These are phyloP conservation scores for Dromas ardeola DNA, from an alignment of 2,113 vertebrate species.

Conservation along the genomic window DNA sequence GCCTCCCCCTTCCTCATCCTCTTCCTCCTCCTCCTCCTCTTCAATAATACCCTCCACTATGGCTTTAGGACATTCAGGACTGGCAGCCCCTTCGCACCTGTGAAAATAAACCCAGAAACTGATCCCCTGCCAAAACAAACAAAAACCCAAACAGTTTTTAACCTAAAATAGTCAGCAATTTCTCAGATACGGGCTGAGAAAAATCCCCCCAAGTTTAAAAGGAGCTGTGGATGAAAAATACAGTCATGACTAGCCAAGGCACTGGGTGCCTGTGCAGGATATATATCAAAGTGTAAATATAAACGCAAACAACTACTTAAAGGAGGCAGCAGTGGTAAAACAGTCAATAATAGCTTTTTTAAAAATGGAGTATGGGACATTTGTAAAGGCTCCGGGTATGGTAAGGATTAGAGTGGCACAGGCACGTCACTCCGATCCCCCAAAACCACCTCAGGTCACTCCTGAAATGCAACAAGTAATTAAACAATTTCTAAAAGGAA, in stretches of 20 bases:
- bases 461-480: neutral
- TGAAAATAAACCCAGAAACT: neutral
- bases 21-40: constrained; percentile 92
- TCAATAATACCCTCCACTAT: constrained; percentile 93
- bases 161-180: neutral
- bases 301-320: neutral
- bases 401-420: neutral
- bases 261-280: neutral
- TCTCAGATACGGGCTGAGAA: neutral
- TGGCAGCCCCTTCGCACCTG: constrained; percentile 90
- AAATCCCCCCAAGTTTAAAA: neutral
- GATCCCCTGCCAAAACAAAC: neutral
- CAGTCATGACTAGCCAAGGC: neutral
- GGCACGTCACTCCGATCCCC: neutral
- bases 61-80: constrained; percentile 85
- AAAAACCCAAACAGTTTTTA: neutral
- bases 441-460: neutral
- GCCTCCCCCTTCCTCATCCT: constrained; percentile 81
- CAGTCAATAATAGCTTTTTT: neutral
- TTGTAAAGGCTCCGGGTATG: neutral
- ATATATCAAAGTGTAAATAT: neutral
- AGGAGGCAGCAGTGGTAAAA: neutral
- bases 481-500: neutral
- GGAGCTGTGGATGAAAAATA: neutral
- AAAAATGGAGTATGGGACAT: fast-evolving